phyloP scores from a whole-genome alignment of 2,113 vertebrate genomes.

The Mixornis gularis region DNA sequence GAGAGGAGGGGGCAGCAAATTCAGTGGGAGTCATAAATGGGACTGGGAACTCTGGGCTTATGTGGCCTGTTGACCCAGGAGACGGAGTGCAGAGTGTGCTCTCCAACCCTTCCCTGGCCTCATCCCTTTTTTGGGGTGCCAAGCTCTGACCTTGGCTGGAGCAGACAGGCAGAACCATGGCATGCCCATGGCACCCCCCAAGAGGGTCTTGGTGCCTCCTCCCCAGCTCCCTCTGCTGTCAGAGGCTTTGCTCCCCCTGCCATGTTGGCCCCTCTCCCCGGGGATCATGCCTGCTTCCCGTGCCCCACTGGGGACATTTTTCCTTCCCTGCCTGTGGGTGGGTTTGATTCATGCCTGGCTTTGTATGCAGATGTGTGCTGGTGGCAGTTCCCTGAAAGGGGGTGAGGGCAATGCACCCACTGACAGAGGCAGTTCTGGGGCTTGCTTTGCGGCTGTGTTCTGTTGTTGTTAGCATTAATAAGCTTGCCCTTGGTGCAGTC shows the following conservation, averaged over 20 bases:
- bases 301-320: background rate
- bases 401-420: background rate
- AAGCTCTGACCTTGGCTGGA: background rate
- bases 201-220: background rate
- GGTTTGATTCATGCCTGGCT: background rate
- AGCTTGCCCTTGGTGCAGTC: constrained; percentile 23
- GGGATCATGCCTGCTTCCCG: background rate
- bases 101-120: background rate
- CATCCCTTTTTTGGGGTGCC: background rate
- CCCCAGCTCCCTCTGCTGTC: background rate
- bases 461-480: background rate
- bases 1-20: background rate
- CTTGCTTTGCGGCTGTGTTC: background rate
- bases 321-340: background rate
- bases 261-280: rapidly evolving
- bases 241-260: background rate
- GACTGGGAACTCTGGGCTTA: background rate
- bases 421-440: background rate
- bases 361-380: background rate
- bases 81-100: background rate
- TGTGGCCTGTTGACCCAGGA: background rate
- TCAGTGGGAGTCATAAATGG: background rate
- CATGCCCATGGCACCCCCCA: rapidly evolving
- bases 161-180: background rate
- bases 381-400: background rate